Evolutionary conservation across 2,113 vertebrate species (phyloP), one percentile per base, ranked within the genome.

Genomic region (Lichenostomus cassidix): DNA sequence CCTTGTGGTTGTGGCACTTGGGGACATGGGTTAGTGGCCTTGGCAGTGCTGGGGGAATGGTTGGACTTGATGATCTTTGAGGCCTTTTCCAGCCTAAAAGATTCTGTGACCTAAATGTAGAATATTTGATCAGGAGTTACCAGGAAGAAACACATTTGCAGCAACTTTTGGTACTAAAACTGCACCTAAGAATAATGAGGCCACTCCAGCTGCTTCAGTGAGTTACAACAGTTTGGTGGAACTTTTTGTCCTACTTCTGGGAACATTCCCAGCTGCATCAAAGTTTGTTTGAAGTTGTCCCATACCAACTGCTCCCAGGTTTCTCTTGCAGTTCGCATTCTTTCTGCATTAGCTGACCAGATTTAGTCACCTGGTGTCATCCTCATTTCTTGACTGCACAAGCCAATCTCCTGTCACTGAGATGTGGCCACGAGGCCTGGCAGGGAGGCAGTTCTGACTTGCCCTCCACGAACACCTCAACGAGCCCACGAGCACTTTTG

Each of bases 361-460:
- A 84, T 49, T 96, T 78, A 92, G 70, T 95, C 93, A 94, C 60
- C 41, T 42, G 73, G 49, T 94, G 88, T 74, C 59, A 29, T 94
- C 80, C 53, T 70, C 11, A 0, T 11, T 77, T 86, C 90, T 21
- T 93, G 90, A 86, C 92, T 96, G 76, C 56, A 53, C 70, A 87
- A 94, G 81, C 75, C 65, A 53, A 50, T 49, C 64, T 91, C 2
- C 0, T 92, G 94, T 77, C 93, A 56, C 83, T 28, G 60, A 62
- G 85, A 88, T 70, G 68, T 93, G 93, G 79, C 92, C 79, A 65
- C 10, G 9, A 88, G 64, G 82, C 70, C 92, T 90, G 62, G 52
- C 42, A 56, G 68, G 82, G 88, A 90, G 47, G 49, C 6, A 64
- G 93, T 96, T 92, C 87, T 89, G 92, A 96, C 93, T 95, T 94